Evolutionary conservation across 2,888 invertebrate species (phyloP).

Genomic region (Blomia tropicalis): DNA sequence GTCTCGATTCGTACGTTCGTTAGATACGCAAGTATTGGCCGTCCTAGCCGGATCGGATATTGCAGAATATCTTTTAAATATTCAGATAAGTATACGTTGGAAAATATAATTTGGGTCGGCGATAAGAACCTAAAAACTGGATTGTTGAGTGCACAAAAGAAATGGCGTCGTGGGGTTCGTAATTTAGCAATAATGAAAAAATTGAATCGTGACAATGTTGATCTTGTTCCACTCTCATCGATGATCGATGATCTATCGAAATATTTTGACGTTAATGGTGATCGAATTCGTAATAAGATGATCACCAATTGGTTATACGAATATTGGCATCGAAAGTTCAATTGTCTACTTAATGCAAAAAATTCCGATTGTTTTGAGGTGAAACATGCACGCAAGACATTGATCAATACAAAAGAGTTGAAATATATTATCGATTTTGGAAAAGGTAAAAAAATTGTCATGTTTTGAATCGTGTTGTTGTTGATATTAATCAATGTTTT

Average conservation of each 20-base stretch:
- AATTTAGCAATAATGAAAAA: not conserved
- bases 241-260: constrained; percentile 1
- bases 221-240: not conserved
- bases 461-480: too few relatives aligned
- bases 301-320: constrained; percentile 36
- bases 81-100: constrained; percentile 3
- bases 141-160: not conserved
- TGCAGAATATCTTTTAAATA: constrained; percentile 10
- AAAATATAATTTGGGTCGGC: constrained; percentile 17
- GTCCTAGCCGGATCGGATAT: constrained; percentile 3
- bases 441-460: constrained; percentile 4
- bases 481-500: too few relatives aligned
- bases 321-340: constrained; percentile 35
- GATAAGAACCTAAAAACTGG: constrained; percentile 11
- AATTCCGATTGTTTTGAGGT: constrained; percentile 6
- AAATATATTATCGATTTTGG: constrained; percentile 4
- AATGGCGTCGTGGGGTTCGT: not conserved
- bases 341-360: constrained; percentile 23
- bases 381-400: constrained; percentile 4
- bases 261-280: not conserved
- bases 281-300: not conserved
- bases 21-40: constrained; percentile 9
- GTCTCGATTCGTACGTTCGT: not conserved
- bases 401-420: constrained; percentile 1
- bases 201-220: not conserved